Evolutionary conservation across 1,140 invertebrate genomes (phyloP), one percentile per base, ranked within the genome.

Genomic region (Drosophila fuyamai): DNA sequence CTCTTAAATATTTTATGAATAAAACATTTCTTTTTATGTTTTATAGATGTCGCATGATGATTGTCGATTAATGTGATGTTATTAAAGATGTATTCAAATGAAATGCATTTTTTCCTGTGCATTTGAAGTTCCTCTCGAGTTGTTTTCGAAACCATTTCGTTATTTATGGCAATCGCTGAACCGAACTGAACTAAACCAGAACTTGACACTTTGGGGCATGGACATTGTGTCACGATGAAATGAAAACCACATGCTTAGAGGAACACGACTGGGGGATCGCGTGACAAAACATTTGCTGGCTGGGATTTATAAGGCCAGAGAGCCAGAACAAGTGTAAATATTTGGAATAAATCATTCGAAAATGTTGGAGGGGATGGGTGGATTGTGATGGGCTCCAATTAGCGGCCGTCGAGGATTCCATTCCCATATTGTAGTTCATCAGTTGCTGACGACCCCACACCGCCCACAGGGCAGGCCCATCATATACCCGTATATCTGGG

Each of bases 91-190:
- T 32, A 32, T 32, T 32, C 0, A 23, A 12, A 29, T 32, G 4
- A 12, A 38, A 38, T 38, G 12, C 10, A 38, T 38, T 47, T 43
- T 32, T 59, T 12, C 38, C 44, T 36, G 48, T 65, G 57, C 14
- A 51, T 8, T 32, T 27, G 2, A 13, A 57, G 50, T 47, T 57
- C 18, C 29, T 53, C 8, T 47, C n/a, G 16, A 43, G 65, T 56
- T 62, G 16, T 63, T 72, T 77, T 78, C 62, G 18, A 81, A 86
- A 82, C 77, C 61, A 79, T 86, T 72, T 48, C 62, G 47, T 86
- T 73, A 86, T 86, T 86, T 86, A 86, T 88, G 76, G 47, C 76
- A 16, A 61, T 73, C 67, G 48, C 59, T 73, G 81, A 88, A 76
- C 68, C 74, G 59, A 72, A 68, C 72, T 57, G 76, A 53, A 23